A percentile compares a stretch with the other conserved stretches of the same genome.
phyloP scores from a whole-genome alignment of 2,113 vertebrate species.

The Gopherus evgoodei region DNA sequence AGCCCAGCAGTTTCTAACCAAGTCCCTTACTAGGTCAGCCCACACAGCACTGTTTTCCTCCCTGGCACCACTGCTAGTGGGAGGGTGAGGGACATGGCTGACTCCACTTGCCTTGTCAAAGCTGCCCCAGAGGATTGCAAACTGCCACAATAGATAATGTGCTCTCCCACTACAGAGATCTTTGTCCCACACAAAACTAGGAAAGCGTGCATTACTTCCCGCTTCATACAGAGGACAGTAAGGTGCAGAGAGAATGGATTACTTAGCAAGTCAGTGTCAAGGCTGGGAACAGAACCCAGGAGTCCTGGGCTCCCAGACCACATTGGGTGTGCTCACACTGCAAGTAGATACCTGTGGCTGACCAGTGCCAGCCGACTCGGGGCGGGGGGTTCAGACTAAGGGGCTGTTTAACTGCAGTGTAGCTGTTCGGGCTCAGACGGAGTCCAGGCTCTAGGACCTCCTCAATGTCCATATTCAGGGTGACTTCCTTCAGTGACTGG shows the following conservation, averaged over 20 bases:
- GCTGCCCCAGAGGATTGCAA: neutral
- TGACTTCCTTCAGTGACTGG: too few relatives aligned
- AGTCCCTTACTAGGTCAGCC: conserved; percentile 44
- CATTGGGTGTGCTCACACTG: too few relatives aligned
- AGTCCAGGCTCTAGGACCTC: too few relatives aligned
- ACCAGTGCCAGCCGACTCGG: too few relatives aligned
- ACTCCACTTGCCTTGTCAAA: accelerated
- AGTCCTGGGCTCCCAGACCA: neutral
- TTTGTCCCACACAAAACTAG: conserved; percentile 14
- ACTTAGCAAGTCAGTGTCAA: neutral
- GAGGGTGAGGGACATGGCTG: neutral
- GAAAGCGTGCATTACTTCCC: neutral
- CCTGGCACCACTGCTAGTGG: conserved; percentile 28
- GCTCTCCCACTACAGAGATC: neutral
- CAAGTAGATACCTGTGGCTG: too few relatives aligned
- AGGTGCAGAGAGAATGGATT: neutral
- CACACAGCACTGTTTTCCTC: too few relatives aligned
- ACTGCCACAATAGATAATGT: neutral
- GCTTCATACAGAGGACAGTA: neutral
- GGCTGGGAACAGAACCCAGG: neutral
- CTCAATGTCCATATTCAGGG: too few relatives aligned
- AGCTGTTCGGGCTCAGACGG: too few relatives aligned
- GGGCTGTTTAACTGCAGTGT: too few relatives aligned
- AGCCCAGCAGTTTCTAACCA: conserved; percentile 11
- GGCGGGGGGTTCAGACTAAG: too few relatives aligned